Base-by-base conservation (phyloP, 2,797 vertebrate species). In the Arrhamphus sclerolepis region DNA sequence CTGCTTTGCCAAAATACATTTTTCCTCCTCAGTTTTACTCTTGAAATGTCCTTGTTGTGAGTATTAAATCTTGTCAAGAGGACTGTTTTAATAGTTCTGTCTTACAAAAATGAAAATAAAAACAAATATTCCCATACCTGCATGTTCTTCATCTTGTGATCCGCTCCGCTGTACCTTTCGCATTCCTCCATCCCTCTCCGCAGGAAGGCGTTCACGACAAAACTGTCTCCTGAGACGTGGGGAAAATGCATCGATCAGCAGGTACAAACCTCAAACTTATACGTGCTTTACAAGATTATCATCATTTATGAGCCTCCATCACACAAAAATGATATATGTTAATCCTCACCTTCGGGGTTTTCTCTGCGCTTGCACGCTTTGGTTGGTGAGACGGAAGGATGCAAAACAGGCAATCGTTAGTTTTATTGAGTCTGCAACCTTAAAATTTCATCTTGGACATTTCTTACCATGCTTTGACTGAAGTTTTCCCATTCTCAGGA, bases 381-480 rank as follows among this genome's bases (percentile, higher is more conserved):
- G 68, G 76, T 52, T 77, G 43, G 58, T 8, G 57, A 77, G 43
- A 43, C 21, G 61, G 48, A 40, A 26, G 43, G 58, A 79, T 65
- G 80, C 51, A 71, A 62, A 80, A 63, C 43, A 75, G 26, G 83
- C 47, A 69, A 14, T 17, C 4, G 61, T 86, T 75, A 84, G 47
- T 63, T 54, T 59, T 49, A 2, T 34, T 31, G 0, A 28, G 2
- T 14, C 0, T 3, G 26, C 4, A 20, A 51, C 19, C 16, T 4
- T 46, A n/a, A 0, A 3, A 29, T 18, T 44, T 19, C 9, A 56
- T 7, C 0, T 1, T 10, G 6, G 8, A 18, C 7, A 21, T 41
- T 7, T 69, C 91, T 93, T 89, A 92, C 94, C 91, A 76, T 92
- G 93, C 88, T 94, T 95, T 41, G 94, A 95, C 71, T 93, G 94